These are phyloP conservation scores for Lophochroa leadbeateri DNA, from an alignment of 2,113 vertebrate genomes.

Conservation along the genomic window DNA sequence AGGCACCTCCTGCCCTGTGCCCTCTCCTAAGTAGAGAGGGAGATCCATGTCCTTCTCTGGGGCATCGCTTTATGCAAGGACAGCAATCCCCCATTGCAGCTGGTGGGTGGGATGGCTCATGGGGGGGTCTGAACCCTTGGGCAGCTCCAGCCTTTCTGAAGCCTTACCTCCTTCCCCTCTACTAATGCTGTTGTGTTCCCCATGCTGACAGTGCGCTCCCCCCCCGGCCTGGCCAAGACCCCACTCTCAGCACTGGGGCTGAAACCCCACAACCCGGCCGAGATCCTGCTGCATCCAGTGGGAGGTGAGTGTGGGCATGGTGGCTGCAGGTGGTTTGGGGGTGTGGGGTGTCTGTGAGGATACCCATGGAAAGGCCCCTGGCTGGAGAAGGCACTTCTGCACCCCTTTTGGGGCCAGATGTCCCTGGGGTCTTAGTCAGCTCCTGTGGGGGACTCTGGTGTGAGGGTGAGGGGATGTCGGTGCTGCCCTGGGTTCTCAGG, in stretches of 20 bases:
- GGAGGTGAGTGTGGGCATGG: constrained; percentile 80
- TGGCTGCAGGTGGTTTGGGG: neutral
- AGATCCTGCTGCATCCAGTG: constrained; percentile 88
- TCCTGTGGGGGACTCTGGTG: neutral
- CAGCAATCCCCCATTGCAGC: neutral
- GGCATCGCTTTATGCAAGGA: neutral
- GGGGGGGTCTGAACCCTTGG: neutral
- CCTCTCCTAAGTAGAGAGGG: neutral
- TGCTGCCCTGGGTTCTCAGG: neutral
- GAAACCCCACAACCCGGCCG: constrained; percentile 95
- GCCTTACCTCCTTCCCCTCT: neutral
- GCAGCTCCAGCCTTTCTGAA: neutral
- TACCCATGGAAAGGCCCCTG: neutral
- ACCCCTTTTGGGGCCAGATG: neutral
- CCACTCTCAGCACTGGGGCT: constrained; percentile 93
- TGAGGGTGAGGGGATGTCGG: neutral
- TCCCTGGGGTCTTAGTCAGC: neutral
- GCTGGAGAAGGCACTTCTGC: neutral
- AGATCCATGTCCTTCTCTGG: fast-evolving
- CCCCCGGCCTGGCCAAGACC: constrained; percentile 94
- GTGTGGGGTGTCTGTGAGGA: fast-evolving
- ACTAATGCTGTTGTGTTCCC: neutral
- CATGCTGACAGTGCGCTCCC: constrained; percentile 84
- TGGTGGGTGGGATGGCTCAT: neutral
- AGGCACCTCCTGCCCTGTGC: fast-evolving